A percentile compares a stretch with the other conserved stretches of the same genome.
Evolutionary conservation across 2,113 vertebrate genomes (phyloP).

Genomic region (Orycteropus afer): DNA sequence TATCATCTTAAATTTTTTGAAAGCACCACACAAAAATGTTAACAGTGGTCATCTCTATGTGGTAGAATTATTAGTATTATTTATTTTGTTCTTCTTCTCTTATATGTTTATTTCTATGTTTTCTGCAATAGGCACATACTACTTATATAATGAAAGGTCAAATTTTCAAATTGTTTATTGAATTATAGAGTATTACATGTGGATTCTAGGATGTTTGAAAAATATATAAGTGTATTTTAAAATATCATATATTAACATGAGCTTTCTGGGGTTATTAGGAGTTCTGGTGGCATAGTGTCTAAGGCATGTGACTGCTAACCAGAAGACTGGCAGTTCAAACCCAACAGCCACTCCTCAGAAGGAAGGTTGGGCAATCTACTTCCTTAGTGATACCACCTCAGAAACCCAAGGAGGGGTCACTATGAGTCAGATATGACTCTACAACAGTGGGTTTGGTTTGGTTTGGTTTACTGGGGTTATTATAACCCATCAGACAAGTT

Average conservation of each 20-base stretch:
- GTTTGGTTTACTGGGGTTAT: not conserved
- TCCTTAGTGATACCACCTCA: too few species aligned
- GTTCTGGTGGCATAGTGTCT: too few species aligned
- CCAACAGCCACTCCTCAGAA: too few species aligned
- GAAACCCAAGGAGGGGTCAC: too few species aligned
- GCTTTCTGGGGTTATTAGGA: not conserved
- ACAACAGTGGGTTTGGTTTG: too few species aligned
- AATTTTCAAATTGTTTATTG: not conserved
- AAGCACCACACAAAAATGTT: not conserved
- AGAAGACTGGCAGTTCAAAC: too few species aligned
- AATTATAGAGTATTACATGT: conserved; percentile 17
- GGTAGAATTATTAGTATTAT: not conserved
- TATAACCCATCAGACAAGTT: not conserved
- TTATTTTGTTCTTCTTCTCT: conserved; percentile 41
- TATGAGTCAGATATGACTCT: too few species aligned
- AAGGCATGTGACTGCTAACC: too few species aligned
- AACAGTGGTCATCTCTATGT: not conserved
- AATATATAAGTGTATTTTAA: not conserved
- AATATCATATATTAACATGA: not conserved
- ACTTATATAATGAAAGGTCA: not conserved
- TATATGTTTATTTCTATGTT: conserved; percentile 4
- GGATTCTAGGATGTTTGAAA: conserved; percentile 7
- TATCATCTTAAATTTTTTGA: conserved; percentile 35
- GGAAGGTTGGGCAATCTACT: too few species aligned
- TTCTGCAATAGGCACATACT: not conserved